Evolutionary conservation across 2,797 vertebrate species (phyloP), one percentile per base, ranked within the genome.

Genomic region (Typhlichthys subterraneus): DNA sequence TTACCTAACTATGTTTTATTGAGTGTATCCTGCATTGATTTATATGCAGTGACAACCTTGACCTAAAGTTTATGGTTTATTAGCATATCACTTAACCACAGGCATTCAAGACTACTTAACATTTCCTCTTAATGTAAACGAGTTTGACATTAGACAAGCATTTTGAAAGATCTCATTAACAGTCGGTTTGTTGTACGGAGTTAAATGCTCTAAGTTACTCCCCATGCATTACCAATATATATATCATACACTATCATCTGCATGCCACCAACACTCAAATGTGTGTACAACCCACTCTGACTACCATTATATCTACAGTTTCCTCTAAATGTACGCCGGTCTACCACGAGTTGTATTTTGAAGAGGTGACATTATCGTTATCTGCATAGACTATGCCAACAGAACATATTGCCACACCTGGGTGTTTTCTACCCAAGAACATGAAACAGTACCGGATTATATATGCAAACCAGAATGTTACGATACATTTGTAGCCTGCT

Each of bases 161-260:
- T 59, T 51, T 38, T 61, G 7, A 69, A 54, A 53, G 11, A 55
- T 57, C 7, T 59, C 13, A 46, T 47, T 59, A 55, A 67, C 66
- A 67, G 63, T 67, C 76, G 64, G 81, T 76, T 78, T 80, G 48
- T 79, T 69, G 53, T 74, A 53, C 2, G 19, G 19, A 23, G 19
- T 46, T 67, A 14, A 29, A 42, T 53, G 15, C 12, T 9, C 2
- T 46, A 54, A n/a, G 23, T 38, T 38, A 38, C 33, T 45, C 38
- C 65, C 52, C 67, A 67, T 73, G 67, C 66, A 12, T 63, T 69
- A 66, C 2, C 5, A 12, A 49, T 23, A 66, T 46, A 63, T 47
- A n/a, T 23, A n/a, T n/a, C 67, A 68, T 50, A 55, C 45, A 48
- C 10, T 2, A 23, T 23, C 19, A 23, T 23, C 19, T 23, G 19